A percentile compares a stretch with the other conserved stretches of the same genome.
Conservation (phyloP, 2,888 invertebrate genomes). For the Pseudococcus longispinus region DNA sequence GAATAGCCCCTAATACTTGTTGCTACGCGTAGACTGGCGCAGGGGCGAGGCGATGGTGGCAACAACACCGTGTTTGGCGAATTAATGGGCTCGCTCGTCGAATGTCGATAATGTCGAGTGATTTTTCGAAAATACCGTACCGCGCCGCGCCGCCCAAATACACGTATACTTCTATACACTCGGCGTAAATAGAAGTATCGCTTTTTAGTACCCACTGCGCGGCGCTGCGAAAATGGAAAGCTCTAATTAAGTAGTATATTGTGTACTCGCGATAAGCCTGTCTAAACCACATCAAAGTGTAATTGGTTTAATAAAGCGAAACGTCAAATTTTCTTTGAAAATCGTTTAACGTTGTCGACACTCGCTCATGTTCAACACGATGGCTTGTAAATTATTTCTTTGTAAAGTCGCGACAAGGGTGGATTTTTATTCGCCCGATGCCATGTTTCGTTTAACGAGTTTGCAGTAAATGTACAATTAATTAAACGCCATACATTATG, state of each 20-base stretch:
- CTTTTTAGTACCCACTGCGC: constrained; percentile 5
- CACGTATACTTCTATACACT: background rate
- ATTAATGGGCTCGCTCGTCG: constrained; percentile 19
- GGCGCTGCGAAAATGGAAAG: constrained; percentile 27
- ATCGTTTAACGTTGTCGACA: constrained; percentile 30
- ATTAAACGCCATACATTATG: background rate
- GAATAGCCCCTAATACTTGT: background rate
- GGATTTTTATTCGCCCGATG: background rate
- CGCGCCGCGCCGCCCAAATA: background rate
- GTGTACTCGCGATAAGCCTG: constrained; percentile 32
- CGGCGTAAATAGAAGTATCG: background rate
- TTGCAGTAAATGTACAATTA: constrained; percentile 1
- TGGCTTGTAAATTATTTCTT: constrained; percentile 28
- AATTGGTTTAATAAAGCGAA: constrained; percentile 44
- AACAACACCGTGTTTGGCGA: constrained; percentile 6
- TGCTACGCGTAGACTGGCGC: background rate
- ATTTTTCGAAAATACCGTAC: background rate
- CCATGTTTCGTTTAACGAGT: constrained; percentile 6
- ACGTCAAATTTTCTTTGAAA: constrained; percentile 40
- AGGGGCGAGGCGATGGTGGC: background rate
- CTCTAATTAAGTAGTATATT: constrained; percentile 42
- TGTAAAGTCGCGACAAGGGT: background rate
- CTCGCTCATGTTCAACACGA: constrained; percentile 13
- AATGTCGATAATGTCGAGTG: constrained; percentile 1
- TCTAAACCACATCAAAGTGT: constrained; percentile 32